Base-by-base conservation (phyloP, 2,888 invertebrate genomes). In the Phlogophora meticulosa region DNA sequence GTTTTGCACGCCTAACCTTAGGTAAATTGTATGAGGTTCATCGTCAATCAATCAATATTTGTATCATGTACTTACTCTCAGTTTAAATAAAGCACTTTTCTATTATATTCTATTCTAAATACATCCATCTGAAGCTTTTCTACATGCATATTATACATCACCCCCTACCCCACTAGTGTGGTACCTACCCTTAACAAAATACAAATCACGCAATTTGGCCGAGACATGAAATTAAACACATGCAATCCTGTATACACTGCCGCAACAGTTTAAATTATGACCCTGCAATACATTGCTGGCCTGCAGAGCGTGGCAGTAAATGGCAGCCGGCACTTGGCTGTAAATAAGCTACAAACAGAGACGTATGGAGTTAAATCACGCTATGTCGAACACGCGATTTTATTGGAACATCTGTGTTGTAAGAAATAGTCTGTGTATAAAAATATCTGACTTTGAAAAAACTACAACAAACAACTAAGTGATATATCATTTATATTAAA, bases 341-440 rank as follows among this genome's bases (percentile, higher is more conserved):
- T 79, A 59, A 79, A 75, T 62, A 75, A 48, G 43, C 38, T 28
- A 46, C 46, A 10, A 43, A 40, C 32, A 15, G 34, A 59, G 51
- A 76, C 43, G 5, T 55, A 79, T 32, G 28, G n/a, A 9, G 4
- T 4, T 15, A 28, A 32, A 55, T 49, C 80, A 75, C 68, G 75
- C 60, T 20, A 75, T 22, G 10, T 34, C n/a, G 53, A 45, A 15
- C 75, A 78, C 55, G 74, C 74, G 53, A 67, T 4, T 20, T 9
- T 56, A 40, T 59, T 9, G 28, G 15, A 32, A 77, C 34, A 43
- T 56, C 42, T 48, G 24, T 46, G 15, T 46, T 34, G 40, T 17
- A 28, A 17, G 17, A 24, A 7, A 24, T 24, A 24, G 28, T 62
- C 10, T n/a, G 1, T 15, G 7, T 11, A 45, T 36, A 32, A 22